phyloP scores from a whole-genome alignment of 2,888 invertebrate species.

The Hirtodrosophila duncani region DNA sequence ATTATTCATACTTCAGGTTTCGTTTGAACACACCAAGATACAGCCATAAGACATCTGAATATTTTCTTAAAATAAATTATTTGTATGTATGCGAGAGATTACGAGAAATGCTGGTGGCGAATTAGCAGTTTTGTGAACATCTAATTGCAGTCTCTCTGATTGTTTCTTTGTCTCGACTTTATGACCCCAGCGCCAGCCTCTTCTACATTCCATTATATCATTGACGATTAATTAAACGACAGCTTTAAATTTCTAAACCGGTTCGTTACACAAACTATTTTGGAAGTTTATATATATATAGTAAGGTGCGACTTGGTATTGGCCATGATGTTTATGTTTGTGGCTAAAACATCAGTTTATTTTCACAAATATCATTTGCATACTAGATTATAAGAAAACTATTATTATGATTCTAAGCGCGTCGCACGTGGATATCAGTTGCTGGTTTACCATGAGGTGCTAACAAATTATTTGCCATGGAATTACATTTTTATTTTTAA shows the following conservation, averaged over 20 bases:
- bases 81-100: constrained; percentile 2
- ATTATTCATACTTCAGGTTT: constrained; percentile 26
- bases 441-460: no score
- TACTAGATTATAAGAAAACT: constrained; percentile 4
- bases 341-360: constrained; percentile 18
- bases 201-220: constrained; percentile 13
- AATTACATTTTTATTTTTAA: constrained; percentile 2
- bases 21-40: constrained; percentile 23
- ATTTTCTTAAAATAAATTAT: not conserved
- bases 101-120: constrained; percentile 28
- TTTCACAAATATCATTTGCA: constrained; percentile 20
- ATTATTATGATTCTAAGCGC: no score
- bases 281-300: no score
- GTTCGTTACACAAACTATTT: constrained; percentile 26
- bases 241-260: constrained; percentile 14
- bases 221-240: constrained; percentile 27
- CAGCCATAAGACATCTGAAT: no score
- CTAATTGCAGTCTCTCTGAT: constrained; percentile 43
- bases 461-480: no score
- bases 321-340: no score
- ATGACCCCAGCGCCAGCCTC: not conserved
- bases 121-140: constrained; percentile 27
- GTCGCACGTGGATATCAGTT: no score
- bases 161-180: constrained; percentile 25
- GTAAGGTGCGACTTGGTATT: no score